These are phyloP conservation scores for Ctenopoma kingsleyae DNA, from an alignment of 2,797 vertebrate species.

Conservation along the genomic window DNA sequence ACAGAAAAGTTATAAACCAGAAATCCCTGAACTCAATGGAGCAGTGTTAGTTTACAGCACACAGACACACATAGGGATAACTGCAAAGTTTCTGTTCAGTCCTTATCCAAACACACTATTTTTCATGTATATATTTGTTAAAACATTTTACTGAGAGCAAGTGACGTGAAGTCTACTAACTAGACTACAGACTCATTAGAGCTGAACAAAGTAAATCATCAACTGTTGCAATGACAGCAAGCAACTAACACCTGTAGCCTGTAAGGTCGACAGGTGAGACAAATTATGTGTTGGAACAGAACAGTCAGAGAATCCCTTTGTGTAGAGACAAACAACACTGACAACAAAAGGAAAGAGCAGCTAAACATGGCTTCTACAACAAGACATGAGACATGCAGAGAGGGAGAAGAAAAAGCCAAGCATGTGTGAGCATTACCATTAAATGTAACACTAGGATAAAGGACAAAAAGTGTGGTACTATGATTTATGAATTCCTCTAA, in stretches of 20 bases:
- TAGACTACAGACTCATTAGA: neutral
- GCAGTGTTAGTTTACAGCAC: constrained; percentile 27
- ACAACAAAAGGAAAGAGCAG: constrained; percentile 10
- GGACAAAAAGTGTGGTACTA: too few relatives aligned
- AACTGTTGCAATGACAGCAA: neutral
- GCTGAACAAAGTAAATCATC: neutral
- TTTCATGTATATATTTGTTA: neutral
- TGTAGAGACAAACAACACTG: neutral
- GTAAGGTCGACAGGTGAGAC: neutral
- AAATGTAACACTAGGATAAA: too few relatives aligned
- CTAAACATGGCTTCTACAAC: neutral
- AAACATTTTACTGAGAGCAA: neutral
- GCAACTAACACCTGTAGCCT: neutral
- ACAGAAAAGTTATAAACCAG: constrained; percentile 63
- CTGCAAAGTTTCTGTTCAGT: constrained; percentile 33
- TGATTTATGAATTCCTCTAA: too few relatives aligned
- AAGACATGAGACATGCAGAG: constrained; percentile 1
- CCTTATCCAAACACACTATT: constrained; percentile 5
- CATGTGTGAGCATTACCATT: neutral
- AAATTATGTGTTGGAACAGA: constrained; percentile 20
- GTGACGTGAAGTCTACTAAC: neutral
- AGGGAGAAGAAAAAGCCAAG: neutral
- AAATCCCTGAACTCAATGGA: constrained; percentile 9
- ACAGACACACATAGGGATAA: constrained; percentile 27
- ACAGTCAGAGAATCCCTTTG: constrained; percentile 33